Conservation (phyloP, 2,113 vertebrate species). For the Tonatia bakeri region DNA sequence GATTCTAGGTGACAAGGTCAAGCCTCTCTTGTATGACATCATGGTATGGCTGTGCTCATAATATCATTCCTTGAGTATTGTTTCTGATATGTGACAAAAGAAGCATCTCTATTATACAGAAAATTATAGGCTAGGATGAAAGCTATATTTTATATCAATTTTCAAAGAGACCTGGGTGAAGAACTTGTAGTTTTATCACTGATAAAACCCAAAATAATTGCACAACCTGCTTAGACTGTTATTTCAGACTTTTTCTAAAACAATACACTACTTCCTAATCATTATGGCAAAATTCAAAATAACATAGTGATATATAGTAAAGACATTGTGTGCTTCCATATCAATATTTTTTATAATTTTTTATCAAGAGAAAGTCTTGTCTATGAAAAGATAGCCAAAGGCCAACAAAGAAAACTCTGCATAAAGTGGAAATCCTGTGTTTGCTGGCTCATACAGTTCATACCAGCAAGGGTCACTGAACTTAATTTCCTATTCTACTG, state of each 20-base stretch:
- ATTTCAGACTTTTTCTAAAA: slow-evolving; percentile 48
- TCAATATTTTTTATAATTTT: background rate
- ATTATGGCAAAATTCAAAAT: background rate
- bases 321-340: background rate
- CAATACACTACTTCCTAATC: background rate
- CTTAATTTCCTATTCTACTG: slow-evolving; percentile 76
- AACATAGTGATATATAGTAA: background rate
- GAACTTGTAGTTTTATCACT: slow-evolving; percentile 61
- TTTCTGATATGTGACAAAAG: slow-evolving; percentile 61
- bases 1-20: slow-evolving; percentile 59
- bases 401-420: slow-evolving; percentile 67
- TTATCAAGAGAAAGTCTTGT: slow-evolving; percentile 52
- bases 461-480: slow-evolving; percentile 79
- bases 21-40: slow-evolving; percentile 57
- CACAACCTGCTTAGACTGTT: background rate
- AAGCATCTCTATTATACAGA: slow-evolving; percentile 58
- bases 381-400: slow-evolving; percentile 57
- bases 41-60: slow-evolving; percentile 3
- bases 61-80: slow-evolving; percentile 28
- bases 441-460: slow-evolving; percentile 76
- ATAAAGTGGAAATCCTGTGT: slow-evolving; percentile 76
- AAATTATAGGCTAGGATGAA: slow-evolving; percentile 73
- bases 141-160: slow-evolving; percentile 63
- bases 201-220: slow-evolving; percentile 71
- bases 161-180: slow-evolving; percentile 57